Evolutionary conservation across 2,888 invertebrate genomes (phyloP).

Genomic region (Chrysodeixis includens): DNA sequence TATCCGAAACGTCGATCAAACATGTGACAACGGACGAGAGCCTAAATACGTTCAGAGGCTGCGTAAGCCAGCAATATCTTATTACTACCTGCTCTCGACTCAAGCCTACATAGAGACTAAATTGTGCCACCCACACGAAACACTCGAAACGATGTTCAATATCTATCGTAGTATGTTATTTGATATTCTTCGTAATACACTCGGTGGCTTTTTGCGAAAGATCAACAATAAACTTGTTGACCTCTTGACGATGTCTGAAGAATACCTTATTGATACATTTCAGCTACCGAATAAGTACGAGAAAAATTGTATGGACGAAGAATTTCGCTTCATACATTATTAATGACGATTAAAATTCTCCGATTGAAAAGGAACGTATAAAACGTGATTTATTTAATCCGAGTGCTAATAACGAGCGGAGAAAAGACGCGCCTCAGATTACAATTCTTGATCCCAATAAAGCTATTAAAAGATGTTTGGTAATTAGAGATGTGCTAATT

Average conservation of each 20-base stretch:
- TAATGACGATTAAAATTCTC: slow-evolving; percentile 1
- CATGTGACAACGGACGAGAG: neutral
- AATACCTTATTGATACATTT: neutral
- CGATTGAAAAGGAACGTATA: neutral
- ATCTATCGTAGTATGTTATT: neutral
- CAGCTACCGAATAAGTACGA: neutral
- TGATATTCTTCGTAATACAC: neutral
- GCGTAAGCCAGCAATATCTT: neutral
- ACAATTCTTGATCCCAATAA: neutral
- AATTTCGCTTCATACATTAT: neutral
- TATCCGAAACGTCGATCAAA: neutral
- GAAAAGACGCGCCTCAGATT: neutral
- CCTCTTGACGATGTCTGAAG: neutral
- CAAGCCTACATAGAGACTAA: neutral
- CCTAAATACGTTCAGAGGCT: neutral
- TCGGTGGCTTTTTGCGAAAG: neutral
- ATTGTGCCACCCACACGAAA: neutral
- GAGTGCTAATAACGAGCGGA: neutral
- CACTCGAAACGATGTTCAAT: neutral
- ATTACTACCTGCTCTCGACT: neutral
- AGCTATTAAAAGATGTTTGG: neutral
- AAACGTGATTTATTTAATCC: neutral
- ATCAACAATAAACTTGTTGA: neutral
- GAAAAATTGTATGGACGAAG: neutral
- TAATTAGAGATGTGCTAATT: neutral